A percentile compares a stretch with the other conserved stretches of the same genome.
Evolutionary conservation across 1,140 invertebrate species (phyloP).

Genomic region (Agraylea sexmaculata): DNA sequence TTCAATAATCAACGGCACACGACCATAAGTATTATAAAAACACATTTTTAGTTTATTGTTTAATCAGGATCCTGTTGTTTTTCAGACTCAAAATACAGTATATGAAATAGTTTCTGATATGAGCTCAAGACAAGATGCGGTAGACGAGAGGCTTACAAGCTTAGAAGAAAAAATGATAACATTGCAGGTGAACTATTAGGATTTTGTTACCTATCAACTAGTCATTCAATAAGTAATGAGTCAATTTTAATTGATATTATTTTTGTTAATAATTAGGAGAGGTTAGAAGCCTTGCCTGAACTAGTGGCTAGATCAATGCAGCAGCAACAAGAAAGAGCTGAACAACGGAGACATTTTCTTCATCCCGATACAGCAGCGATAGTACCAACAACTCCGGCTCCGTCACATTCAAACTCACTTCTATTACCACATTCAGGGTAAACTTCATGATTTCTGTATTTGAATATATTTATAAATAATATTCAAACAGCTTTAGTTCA

Average conservation of each 20-base stretch:
- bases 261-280: too few species aligned
- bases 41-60: too few species aligned
- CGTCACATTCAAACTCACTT: constrained; percentile 32
- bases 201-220: not conserved
- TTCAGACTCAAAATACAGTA: constrained; percentile 91
- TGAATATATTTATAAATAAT: too few species aligned
- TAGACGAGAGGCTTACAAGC: constrained; percentile 76
- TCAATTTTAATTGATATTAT: too few species aligned
- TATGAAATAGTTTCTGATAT: constrained; percentile 95
- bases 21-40: too few species aligned
- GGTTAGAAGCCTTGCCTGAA: constrained; percentile 73
- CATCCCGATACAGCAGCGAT: constrained; percentile 71
- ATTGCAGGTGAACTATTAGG: constrained; percentile 44
- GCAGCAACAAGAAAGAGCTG: constrained; percentile 53
- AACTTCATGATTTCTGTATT: not conserved
- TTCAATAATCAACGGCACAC: not conserved
- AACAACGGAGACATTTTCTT: constrained; percentile 69
- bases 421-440: constrained; percentile 35
- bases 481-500: too few species aligned
- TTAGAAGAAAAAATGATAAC: constrained; percentile 78
- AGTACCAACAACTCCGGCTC: constrained; percentile 31
- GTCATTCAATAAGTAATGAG: not conserved
- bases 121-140: constrained; percentile 77
- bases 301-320: constrained; percentile 61
- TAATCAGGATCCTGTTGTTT: constrained; percentile 43